Evolutionary conservation across 2,113 vertebrate genomes (phyloP).

Genomic region (Helogale parvula): DNA sequence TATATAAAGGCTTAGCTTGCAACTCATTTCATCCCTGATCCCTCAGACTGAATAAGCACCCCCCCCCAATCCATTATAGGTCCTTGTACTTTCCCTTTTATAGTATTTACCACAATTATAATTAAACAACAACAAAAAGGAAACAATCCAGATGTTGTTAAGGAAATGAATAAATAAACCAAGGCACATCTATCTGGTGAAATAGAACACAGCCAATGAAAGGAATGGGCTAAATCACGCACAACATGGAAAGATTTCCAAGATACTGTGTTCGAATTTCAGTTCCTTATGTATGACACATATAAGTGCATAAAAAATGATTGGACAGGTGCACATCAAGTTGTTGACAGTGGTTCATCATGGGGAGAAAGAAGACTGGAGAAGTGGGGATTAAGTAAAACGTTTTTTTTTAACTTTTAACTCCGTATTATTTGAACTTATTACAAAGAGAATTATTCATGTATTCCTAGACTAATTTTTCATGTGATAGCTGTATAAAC

Average conservation of each 20-base stretch:
- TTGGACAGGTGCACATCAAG: neutral
- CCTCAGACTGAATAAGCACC: neutral
- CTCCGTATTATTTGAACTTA: slow-evolving; percentile 6
- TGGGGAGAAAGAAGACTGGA: neutral
- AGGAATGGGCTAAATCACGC: neutral
- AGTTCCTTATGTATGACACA: neutral
- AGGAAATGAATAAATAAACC: neutral
- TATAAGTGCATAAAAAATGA: neutral
- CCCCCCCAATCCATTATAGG: neutral
- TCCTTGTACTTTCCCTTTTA: neutral
- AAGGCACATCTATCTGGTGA: neutral
- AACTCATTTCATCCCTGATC: neutral
- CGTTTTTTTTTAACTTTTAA: neutral
- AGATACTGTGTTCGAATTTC: neutral
- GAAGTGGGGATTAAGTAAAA: neutral
- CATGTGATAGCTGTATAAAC: neutral
- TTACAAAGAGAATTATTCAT: neutral
- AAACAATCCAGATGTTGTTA: neutral
- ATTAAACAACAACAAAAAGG: neutral
- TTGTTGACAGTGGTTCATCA: neutral
- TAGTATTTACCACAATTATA: neutral
- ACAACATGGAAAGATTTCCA: neutral
- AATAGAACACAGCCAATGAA: neutral
- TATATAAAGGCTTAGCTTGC: neutral
- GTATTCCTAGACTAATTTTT: neutral